Percentiles rank a stretch among this genome's conserved stretches.
Evolutionary conservation across 1,140 invertebrate genomes (phyloP).

Genomic region (Bombus huntii): DNA sequence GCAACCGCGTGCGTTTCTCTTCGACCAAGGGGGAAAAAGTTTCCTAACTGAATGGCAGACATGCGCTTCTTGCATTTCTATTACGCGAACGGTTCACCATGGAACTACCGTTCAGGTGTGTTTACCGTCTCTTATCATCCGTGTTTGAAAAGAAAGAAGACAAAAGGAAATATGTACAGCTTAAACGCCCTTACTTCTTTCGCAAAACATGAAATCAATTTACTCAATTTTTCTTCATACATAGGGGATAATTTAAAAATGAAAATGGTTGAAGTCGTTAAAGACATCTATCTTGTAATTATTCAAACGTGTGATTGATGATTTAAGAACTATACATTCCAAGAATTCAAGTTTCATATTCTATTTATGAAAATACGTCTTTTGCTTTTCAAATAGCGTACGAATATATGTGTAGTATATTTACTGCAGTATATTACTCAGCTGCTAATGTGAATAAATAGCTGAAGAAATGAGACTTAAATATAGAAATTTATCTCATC

Average conservation of each 20-base stretch:
- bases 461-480: no score
- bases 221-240: not conserved
- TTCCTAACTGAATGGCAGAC: constrained; percentile 19
- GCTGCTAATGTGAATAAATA: no score
- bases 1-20: constrained; percentile 53
- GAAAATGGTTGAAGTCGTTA: not conserved
- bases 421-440: no score
- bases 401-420: no score
- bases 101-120: not conserved
- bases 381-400: no score
- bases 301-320: no score
- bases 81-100: not conserved
- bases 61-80: constrained; percentile 40
- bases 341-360: no score
- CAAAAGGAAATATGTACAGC: not conserved
- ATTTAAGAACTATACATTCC: no score
- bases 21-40: constrained; percentile 31
- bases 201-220: not conserved
- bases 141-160: not conserved
- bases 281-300: not conserved
- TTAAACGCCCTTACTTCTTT: not conserved
- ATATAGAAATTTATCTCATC: not conserved
- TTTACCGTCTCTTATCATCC: constrained; percentile 15
- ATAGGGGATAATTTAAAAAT: not conserved
- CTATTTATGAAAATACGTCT: no score